Evolutionary conservation across 2,888 invertebrate species (phyloP), one percentile per base, ranked within the genome.

Genomic region (Tyria jacobaeae): DNA sequence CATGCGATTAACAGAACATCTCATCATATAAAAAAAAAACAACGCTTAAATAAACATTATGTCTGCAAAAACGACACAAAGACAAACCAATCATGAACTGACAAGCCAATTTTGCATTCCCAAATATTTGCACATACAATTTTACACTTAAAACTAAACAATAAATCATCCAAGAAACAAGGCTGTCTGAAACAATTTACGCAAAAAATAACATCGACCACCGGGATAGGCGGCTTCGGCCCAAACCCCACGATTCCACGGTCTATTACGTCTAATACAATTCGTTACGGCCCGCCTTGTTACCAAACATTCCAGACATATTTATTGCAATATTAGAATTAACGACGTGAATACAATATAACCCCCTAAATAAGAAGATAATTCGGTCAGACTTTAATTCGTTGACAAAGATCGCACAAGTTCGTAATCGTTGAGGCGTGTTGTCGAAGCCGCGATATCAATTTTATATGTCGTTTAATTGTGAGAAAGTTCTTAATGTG

Each of bases 311-410:
- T 52, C 59, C 73, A 84, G 89, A 86, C 90, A 90, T 88, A 91
- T 93, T 92, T 91, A 94, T 93, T 86, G 89, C 90, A 88, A 89
- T 89, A 89, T 85, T 85, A 90, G 87, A 92, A 87, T 92, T 93
- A 88, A 94, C 92, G 93, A 94, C 92, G 92, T 89, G 93, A 92
- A 92, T 89, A 73, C 82, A 79, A 82, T 83, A 80, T 79, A 70
- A 81, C 76, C 76, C 77, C 73, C 74, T 74, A 76, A 76, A 75
- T 76, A 73, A 76, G 73, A 84, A 82, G 85, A 83, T 93, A 92
- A 94, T 89, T 92, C 92, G 92, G 93, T 94, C 93, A 94, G 88
- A 94, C 89, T 94, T 94, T 94, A 93, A 93, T 86, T 80, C 90
- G 91, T 80, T 88, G 83, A 94, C 93, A 94, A 94, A 93, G 92